Evolutionary conservation across 23 tunicate species (phyloP).

Genomic region (Trididemnum nubilum): DNA sequence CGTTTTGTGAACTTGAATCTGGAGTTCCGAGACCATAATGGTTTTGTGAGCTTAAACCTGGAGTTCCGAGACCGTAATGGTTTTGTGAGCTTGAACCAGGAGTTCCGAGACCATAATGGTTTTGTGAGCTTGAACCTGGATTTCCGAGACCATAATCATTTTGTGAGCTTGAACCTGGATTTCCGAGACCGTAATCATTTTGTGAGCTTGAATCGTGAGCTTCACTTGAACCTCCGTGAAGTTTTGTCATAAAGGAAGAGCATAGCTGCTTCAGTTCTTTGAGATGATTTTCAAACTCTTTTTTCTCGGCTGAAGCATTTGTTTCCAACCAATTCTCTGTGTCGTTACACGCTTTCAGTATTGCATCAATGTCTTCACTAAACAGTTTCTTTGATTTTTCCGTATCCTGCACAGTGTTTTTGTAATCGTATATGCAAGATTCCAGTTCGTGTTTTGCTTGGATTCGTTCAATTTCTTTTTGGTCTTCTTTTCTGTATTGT

Average conservation of each 20-base stretch:
- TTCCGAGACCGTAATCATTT: too few species aligned
- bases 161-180: too few species aligned
- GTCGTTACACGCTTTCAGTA: slow-evolving; percentile 22
- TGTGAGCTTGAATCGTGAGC: not conserved
- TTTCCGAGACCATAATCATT: too few species aligned
- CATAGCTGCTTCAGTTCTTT: slow-evolving; percentile 45
- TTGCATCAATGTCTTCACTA: slow-evolving; percentile 36
- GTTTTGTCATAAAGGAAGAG: slow-evolving; percentile 45
- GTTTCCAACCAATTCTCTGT: slow-evolving; percentile 58
- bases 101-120: too few species aligned
- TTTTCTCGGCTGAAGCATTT: slow-evolving; percentile 52
- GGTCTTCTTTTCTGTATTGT: slow-evolving; percentile 62
- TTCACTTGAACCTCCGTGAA: slow-evolving; percentile 7
- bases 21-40: too few species aligned
- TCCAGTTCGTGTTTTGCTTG: slow-evolving; percentile 56
- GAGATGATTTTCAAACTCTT: slow-evolving; percentile 50
- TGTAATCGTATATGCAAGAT: slow-evolving; percentile 45
- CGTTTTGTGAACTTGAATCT: too few species aligned
- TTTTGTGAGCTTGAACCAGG: too few species aligned
- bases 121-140: too few species aligned
- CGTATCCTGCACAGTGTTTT: slow-evolving; percentile 41
- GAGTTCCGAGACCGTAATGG: too few species aligned
- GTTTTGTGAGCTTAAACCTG: too few species aligned
- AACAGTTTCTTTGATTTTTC: slow-evolving; percentile 19
- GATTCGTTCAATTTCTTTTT: slow-evolving; percentile 42